These are phyloP conservation scores for Myrmecophaga tridactyla DNA, from an alignment of 2,113 vertebrate genomes.

Conservation along the genomic window DNA sequence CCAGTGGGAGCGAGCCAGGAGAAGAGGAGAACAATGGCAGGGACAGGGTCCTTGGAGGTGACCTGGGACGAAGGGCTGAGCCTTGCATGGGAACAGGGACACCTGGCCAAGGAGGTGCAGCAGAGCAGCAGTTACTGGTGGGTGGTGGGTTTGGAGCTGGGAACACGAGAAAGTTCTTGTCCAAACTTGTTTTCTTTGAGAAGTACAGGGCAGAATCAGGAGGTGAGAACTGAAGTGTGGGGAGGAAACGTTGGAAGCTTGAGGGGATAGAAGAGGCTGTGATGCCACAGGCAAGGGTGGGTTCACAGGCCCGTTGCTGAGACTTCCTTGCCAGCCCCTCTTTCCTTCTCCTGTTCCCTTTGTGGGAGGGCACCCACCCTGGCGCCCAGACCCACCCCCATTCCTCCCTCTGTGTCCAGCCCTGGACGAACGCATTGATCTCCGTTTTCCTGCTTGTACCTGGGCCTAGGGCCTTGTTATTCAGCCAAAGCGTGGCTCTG, in stretches of 20 bases:
- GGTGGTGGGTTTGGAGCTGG: not conserved
- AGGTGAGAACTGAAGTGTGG: not conserved
- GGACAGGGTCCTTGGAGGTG: not conserved
- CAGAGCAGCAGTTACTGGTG: not conserved
- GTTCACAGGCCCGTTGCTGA: not conserved
- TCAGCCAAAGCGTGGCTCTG: not conserved
- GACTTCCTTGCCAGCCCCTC: not conserved
- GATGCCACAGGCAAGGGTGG: accelerated
- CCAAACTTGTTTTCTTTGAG: not conserved
- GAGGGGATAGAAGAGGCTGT: not conserved
- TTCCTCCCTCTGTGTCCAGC: too few species aligned
- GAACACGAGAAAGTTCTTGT: not conserved
- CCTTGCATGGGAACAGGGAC: not conserved
- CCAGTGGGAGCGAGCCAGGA: not conserved
- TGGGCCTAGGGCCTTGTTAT: not conserved
- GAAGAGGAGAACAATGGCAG: not conserved
- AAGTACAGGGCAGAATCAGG: accelerated
- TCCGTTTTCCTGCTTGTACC: not conserved
- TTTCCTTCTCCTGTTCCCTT: not conserved
- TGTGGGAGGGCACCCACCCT: accelerated
- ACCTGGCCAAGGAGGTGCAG: not conserved
- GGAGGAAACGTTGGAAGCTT: not conserved
- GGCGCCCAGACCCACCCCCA: not conserved
- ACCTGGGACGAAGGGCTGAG: too few species aligned
- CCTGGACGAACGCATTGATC: too few species aligned